phyloP scores from a whole-genome alignment of 2,113 vertebrate species.

The Ciconia boyciana region DNA sequence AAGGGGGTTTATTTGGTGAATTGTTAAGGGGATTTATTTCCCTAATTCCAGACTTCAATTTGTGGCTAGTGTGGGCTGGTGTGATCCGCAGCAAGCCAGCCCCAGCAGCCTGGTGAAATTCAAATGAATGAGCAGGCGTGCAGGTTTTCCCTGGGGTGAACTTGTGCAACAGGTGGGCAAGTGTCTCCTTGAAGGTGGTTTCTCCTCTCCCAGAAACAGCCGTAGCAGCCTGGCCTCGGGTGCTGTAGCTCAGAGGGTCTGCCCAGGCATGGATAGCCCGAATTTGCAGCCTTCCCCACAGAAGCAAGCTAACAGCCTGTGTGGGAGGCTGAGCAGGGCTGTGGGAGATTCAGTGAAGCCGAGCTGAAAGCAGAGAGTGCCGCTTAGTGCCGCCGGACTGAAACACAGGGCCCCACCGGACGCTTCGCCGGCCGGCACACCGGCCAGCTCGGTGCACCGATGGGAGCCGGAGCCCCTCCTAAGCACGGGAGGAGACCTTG shows the following conservation, averaged over 20 bases:
- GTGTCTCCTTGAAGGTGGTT: fast-evolving
- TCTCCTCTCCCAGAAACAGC: neutral
- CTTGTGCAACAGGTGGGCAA: fast-evolving
- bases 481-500: neutral
- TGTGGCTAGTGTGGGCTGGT: neutral
- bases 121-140: fast-evolving
- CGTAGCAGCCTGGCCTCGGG: fast-evolving
- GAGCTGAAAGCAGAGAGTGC: slow-evolving; percentile 22
- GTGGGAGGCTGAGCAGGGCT: neutral
- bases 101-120: neutral
- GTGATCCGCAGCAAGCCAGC: neutral
- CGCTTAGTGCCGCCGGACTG: neutral
- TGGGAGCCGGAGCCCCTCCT: fast-evolving
- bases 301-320: neutral
- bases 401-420: neutral
- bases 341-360: fast-evolving
- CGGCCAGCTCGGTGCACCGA: fast-evolving
- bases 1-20: neutral
- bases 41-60: fast-evolving
- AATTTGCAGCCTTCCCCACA: fast-evolving
- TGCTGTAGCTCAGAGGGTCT: neutral
- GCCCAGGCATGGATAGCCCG: fast-evolving
- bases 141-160: neutral
- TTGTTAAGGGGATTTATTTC: neutral
- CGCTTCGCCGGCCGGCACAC: fast-evolving